These are phyloP conservation scores for Drosophila formosana DNA, from an alignment of 2,888 invertebrate species.

Conservation along the genomic window DNA sequence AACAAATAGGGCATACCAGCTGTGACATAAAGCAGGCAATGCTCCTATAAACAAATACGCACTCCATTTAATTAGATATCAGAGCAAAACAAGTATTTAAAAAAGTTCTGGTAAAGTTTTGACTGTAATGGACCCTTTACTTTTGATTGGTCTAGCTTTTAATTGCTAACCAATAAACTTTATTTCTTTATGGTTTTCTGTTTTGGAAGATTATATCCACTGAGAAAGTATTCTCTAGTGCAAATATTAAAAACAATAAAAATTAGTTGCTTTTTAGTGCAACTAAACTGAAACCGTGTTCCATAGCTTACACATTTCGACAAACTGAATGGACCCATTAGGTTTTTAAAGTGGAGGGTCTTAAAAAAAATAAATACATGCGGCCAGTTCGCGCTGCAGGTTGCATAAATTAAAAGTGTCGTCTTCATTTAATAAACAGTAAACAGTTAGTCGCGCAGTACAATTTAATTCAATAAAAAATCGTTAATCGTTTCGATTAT, in stretches of 20 bases:
- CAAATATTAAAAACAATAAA: too few species aligned
- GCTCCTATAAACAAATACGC: not conserved
- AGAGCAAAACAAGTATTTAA: not conserved
- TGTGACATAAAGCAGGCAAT: not conserved
- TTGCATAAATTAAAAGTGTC: slow-evolving; percentile 4
- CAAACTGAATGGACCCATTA: too few species aligned
- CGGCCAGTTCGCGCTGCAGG: not conserved
- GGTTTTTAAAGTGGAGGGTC: too few species aligned
- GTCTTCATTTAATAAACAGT: not conserved
- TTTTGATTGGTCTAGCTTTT: too few species aligned
- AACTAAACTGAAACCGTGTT: too few species aligned
- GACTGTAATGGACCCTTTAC: too few species aligned
- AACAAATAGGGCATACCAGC: slow-evolving; percentile 7
- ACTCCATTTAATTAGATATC: not conserved
- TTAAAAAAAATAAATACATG: not conserved
- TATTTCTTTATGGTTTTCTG: too few species aligned
- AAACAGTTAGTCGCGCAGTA: not conserved
- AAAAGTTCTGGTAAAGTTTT: not conserved
- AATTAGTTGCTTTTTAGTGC: too few species aligned
- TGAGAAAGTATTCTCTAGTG: too few species aligned
- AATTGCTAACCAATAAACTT: too few species aligned
- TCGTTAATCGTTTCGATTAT: not conserved
- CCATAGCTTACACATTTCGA: too few species aligned
- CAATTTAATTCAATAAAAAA: not conserved
- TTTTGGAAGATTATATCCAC: too few species aligned